phyloP scores from a whole-genome alignment of 2,888 invertebrate species.

The Agrotis ipsilon region DNA sequence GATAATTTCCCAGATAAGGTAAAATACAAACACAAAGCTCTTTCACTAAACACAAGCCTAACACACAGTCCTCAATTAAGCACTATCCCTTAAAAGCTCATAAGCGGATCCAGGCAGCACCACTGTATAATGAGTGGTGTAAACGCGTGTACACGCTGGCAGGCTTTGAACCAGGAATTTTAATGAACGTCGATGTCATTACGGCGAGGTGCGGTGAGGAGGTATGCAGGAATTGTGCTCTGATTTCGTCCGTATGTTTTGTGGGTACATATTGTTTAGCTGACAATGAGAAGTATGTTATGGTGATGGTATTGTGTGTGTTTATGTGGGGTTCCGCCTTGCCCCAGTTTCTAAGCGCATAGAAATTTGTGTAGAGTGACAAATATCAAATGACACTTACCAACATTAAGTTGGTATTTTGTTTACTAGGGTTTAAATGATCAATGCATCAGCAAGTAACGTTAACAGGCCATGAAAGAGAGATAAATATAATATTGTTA shows the following conservation, averaged over 20 bases:
- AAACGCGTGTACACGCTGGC: slow-evolving; percentile 50
- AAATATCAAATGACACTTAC: too few species aligned
- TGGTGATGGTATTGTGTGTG: background rate
- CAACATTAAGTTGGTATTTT: too few species aligned
- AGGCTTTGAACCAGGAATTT: slow-evolving; percentile 58
- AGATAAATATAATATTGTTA: too few species aligned
- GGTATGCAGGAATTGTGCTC: slow-evolving; percentile 34
- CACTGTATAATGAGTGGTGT: slow-evolving; percentile 42
- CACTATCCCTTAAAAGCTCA: slow-evolving; percentile 50
- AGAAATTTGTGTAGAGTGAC: too few species aligned
- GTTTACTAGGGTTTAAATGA: too few species aligned
- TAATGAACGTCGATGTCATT: slow-evolving; percentile 62
- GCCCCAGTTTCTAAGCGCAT: background rate
- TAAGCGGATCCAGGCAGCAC: slow-evolving; percentile 40
- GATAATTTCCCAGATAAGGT: background rate
- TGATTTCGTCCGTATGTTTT: slow-evolving; percentile 35
- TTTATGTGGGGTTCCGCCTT: background rate
- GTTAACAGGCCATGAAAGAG: too few species aligned
- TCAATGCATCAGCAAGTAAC: too few species aligned
- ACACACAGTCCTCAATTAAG: slow-evolving; percentile 16
- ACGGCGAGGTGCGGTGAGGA: slow-evolving; percentile 34
- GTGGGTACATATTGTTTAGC: slow-evolving; percentile 18
- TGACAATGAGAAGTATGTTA: slow-evolving; percentile 12
- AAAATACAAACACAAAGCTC: slow-evolving; percentile 6
- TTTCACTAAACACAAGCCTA: background rate